Conservation (phyloP, 2,888 invertebrate species). For the Papilio protenor region DNA sequence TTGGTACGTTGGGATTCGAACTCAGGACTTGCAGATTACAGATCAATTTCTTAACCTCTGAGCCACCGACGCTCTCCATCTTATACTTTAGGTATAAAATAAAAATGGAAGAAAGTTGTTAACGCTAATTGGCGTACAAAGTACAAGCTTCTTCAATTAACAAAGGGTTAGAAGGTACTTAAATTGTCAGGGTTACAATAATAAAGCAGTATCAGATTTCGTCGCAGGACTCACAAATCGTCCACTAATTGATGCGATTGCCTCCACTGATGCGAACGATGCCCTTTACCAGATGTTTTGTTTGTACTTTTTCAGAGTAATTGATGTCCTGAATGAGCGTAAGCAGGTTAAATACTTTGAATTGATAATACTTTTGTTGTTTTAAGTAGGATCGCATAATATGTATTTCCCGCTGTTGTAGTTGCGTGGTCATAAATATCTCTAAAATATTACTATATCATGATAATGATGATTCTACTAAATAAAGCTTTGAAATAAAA, state of each 20-base stretch:
- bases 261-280: slow-evolving; percentile 71
- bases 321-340: slow-evolving; percentile 25
- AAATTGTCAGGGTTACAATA: slow-evolving; percentile 52
- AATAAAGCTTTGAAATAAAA: not conserved
- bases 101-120: slow-evolving; percentile 1
- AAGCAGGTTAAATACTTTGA: not conserved
- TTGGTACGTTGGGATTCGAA: too few species aligned
- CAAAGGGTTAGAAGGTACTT: slow-evolving; percentile 56
- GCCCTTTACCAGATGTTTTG: slow-evolving; percentile 60
- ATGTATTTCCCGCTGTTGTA: not conserved
- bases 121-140: not conserved
- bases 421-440: too few species aligned
- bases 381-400: not conserved
- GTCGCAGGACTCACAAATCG: slow-evolving; percentile 63
- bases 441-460: too few species aligned
- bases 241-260: slow-evolving; percentile 74
- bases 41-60: too few species aligned
- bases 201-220: slow-evolving; percentile 71
- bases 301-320: slow-evolving; percentile 45
- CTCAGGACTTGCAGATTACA: too few species aligned
- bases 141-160: slow-evolving; percentile 54
- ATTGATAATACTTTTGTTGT: not conserved
- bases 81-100: not conserved
- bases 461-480: too few species aligned
- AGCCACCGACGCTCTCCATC: too few species aligned